Evolutionary conservation across 2,888 invertebrate genomes (phyloP), one percentile per base, ranked within the genome.

Genomic region (Argyresthia goedartella): DNA sequence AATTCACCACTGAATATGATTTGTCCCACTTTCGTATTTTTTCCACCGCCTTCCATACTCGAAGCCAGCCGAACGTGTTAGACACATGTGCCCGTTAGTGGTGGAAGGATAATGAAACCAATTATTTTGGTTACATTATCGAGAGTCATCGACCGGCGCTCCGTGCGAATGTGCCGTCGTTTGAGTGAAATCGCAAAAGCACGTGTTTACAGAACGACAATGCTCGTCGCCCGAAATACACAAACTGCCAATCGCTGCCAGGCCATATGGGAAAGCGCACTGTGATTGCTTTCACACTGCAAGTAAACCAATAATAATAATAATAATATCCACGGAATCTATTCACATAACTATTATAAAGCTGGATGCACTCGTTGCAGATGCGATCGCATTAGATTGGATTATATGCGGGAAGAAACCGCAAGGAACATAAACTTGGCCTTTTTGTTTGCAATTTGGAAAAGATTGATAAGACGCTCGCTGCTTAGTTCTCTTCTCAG

Each of bases 101-200:
- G 41, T 6, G 6, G 25, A 25, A 25, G 25, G 25, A 25, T 49
- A 41, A 49, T 49, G 25, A 49, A 49, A 10, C 10, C 54, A 57
- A 60, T 61, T 63, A 62, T 60, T 65, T 66, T 62, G 49, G 57
- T 57, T 58, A 52, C 49, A 58, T 56, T 54, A 60, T 55, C 54
- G 55, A 14, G 60, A 66, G 73, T 70, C 73, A 67, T 62, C 65
- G 71, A 63, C 72, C 73, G 67, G 66, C 34, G 58, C 56, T 58
- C 15, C 57, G 60, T 65, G 67, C 68, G 65, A 72, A 72, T 68
- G n/a, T 39, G 36, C 3, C 39, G 36, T 60, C 60, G 61, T 63
- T 61, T 65, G 60, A 68, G 69, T 67, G 68, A 71, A 72, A 72
- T 71, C 66, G 62, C 59, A 34, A 36, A 62, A 64, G 64, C 66